Evolutionary conservation across 1,140 invertebrate species (phyloP), one percentile per base, ranked within the genome.

Genomic region (Drosophila nikananu): DNA sequence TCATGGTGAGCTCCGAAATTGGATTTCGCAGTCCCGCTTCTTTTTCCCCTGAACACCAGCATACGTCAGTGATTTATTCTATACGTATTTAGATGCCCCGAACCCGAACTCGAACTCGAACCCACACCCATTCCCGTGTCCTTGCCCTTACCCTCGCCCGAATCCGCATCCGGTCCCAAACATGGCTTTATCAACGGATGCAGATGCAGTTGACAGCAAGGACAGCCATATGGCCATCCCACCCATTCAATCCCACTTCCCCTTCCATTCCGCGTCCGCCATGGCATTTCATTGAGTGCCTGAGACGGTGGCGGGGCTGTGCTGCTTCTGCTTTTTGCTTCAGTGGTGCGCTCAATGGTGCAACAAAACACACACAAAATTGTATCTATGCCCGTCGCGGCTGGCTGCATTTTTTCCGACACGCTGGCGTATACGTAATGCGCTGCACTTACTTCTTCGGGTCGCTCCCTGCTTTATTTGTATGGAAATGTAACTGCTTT

Each of bases 151-250:
- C 49, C 27, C 49, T 12, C 10, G 9, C n/a, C 54, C 49, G 35
- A 32, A 44, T 41, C 48, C 42, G 21, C 44, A 55, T 46, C 58
- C 46, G 42, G 59, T 66, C 48, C 70, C 71, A 66, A 55, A 49
- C 81, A 89, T 83, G 81, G 54, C 86, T 90, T 86, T 90, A 89
- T 89, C 81, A 86, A 78, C 78, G 66, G 82, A 87, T 89, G 81
- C 86, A 89, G 81, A 89, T 89, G 81, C 71, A 74, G 76, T 82
- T 89, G 86, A 90, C 72, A 80, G 75, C 81, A 76, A 86, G 81
- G 83, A 75, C 74, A 79, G 52, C 42, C 44, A 67, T 49, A 60
- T 61, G 73, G 49, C 63, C 19, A 44, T 13, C 23, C 55, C 35
- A 30, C 55, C 32, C 42, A 44, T 12, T 0, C 32, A 15, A 30